A percentile compares a stretch with the other conserved stretches of the same genome.
These are phyloP conservation scores for Erethizon dorsatum DNA, from an alignment of 2,797 vertebrate species.

Conservation along the genomic window DNA sequence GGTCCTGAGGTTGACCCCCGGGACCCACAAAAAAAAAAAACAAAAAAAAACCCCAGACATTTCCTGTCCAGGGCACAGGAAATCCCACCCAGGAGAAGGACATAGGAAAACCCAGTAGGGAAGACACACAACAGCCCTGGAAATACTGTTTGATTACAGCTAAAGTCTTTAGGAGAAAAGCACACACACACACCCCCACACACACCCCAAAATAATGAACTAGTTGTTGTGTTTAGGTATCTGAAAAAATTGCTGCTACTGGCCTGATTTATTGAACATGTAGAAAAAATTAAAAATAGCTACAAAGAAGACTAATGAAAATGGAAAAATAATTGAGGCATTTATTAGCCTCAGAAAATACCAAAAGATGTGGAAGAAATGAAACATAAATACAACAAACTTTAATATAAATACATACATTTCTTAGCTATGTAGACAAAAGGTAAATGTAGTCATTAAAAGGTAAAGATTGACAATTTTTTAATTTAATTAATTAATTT, in stretches of 20 bases:
- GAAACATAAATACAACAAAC: background rate
- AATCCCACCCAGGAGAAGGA: background rate
- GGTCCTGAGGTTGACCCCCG: no score
- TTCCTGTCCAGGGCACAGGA: background rate
- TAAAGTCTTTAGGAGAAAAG: background rate
- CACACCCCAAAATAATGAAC: background rate
- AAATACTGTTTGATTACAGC: background rate
- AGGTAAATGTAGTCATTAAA: background rate
- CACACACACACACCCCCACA: background rate
- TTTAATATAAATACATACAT: background rate
- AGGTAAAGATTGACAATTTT: background rate
- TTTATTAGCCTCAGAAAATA: conserved; percentile 1
- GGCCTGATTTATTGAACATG: background rate
- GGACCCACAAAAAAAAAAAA: background rate
- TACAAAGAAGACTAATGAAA: conserved; percentile 20
- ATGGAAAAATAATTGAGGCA: background rate
- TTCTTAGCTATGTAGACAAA: background rate
- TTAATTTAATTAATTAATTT: background rate
- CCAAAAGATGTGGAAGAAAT: background rate
- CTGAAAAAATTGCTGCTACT: conserved; percentile 20
- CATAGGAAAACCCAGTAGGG: no score
- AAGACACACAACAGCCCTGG: background rate
- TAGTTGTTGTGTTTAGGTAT: background rate
- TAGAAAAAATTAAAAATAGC: background rate
- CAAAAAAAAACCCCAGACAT: no score